Evolutionary conservation across 2,888 invertebrate species (phyloP).

Genomic region (Agriopis leucophaearia): DNA sequence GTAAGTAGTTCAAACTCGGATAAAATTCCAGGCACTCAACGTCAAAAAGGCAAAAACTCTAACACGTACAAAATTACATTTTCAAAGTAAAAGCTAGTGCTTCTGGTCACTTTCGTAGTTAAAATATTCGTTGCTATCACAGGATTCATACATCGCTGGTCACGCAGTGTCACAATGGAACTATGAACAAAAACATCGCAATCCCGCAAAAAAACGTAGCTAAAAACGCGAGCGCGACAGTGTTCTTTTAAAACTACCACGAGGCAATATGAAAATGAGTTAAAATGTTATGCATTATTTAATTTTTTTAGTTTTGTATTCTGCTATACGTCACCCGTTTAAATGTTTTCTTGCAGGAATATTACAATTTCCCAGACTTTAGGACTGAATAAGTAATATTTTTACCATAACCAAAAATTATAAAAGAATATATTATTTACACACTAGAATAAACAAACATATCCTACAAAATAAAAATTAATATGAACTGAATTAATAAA

Average conservation of each 20-base stretch:
- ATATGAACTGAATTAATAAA: no score
- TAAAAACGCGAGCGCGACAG: conserved; percentile 50
- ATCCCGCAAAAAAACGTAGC: conserved; percentile 57
- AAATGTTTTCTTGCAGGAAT: background rate
- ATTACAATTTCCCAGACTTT: background rate
- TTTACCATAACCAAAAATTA: no score
- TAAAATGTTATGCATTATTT: conserved; percentile 25
- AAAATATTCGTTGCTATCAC: conserved; percentile 76
- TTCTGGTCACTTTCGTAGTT: conserved; percentile 64
- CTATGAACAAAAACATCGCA: conserved; percentile 77
- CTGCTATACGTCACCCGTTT: background rate
- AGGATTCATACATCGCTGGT: conserved; percentile 79
- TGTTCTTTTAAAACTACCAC: conserved; percentile 46
- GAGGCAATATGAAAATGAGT: conserved; percentile 27
- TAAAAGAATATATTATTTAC: no score
- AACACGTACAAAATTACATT: conserved; percentile 51
- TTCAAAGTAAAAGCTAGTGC: conserved; percentile 57
- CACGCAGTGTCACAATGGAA: conserved; percentile 72
- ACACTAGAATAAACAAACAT: no score
- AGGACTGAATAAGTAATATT: no score
- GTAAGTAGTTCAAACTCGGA: background rate
- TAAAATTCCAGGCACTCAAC: conserved; percentile 32
- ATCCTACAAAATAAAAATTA: no score
- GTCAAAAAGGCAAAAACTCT: conserved; percentile 38
- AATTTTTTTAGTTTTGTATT: conserved; percentile 14